Percentiles rank a stretch among this genome's conserved stretches.
phyloP scores from a whole-genome alignment of 2,888 invertebrate genomes.

The Cistogaster globosa region DNA sequence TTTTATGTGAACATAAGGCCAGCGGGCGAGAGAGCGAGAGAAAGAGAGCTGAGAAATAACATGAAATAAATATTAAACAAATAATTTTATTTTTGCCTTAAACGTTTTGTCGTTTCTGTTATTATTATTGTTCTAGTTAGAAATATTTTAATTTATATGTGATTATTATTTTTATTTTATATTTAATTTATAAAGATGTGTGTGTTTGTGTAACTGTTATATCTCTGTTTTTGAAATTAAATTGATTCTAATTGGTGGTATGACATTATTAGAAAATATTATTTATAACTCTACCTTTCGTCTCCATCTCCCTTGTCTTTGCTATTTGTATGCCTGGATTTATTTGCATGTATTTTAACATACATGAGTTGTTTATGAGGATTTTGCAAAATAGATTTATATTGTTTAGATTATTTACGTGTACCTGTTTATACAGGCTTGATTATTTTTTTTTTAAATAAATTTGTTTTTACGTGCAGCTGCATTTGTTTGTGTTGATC shows the following conservation, averaged over 20 bases:
- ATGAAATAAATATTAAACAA: constrained; percentile 22
- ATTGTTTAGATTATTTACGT: constrained; percentile 65
- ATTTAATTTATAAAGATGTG: not conserved
- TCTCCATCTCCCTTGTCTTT: not conserved
- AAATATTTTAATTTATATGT: constrained; percentile 62
- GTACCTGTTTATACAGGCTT: constrained; percentile 23
- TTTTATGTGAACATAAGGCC: not conserved
- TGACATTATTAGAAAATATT: constrained; percentile 2
- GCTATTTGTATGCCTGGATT: not conserved
- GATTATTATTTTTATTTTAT: constrained; percentile 43
- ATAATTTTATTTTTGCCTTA: constrained; percentile 49
- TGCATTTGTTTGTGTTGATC: not conserved
- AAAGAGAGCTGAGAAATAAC: not conserved
- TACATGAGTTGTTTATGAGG: constrained; percentile 64
- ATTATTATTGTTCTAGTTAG: not conserved
- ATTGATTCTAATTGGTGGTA: constrained; percentile 11
- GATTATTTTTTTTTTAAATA: constrained; percentile 8
- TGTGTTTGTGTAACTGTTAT: not conserved
- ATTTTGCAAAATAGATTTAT: constrained; percentile 58
- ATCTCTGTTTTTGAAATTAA: not conserved
- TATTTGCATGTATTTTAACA: not conserved
- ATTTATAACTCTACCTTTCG: not conserved
- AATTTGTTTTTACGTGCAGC: too few species aligned
- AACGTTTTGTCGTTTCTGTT: constrained; percentile 31
- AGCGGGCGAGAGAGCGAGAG: not conserved